phyloP scores from a whole-genome alignment of 1,140 invertebrate genomes.

The Panagrolaimus sp. region DNA sequence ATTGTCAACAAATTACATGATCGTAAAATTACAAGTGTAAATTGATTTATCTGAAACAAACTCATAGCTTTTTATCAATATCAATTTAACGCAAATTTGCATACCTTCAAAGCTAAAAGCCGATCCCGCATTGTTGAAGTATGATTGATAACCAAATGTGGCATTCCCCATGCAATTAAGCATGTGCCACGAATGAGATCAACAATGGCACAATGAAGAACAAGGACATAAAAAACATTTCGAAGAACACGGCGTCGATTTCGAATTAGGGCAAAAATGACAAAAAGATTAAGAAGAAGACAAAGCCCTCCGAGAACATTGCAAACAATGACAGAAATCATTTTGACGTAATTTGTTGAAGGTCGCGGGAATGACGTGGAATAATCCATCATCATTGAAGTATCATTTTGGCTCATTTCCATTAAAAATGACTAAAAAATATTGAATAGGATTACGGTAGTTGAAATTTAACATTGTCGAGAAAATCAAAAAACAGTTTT shows the following conservation, averaged over 20 bases:
- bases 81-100: constrained; percentile 6
- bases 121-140: constrained; percentile 41
- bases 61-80: neutral
- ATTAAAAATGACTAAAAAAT: neutral
- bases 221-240: constrained; percentile 59
- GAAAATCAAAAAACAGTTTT: no score
- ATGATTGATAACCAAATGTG: constrained; percentile 44
- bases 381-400: neutral
- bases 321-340: constrained; percentile 35
- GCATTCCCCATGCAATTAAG: constrained; percentile 49
- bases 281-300: constrained; percentile 51
- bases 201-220: constrained; percentile 56
- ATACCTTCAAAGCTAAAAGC: constrained; percentile 46
- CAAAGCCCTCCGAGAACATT: constrained; percentile 50
- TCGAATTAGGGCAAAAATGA: constrained; percentile 46
- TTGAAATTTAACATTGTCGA: no score
- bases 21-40: constrained; percentile 53
- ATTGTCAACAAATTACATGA: constrained; percentile 57
- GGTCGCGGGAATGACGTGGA: neutral
- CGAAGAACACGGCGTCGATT: constrained; percentile 49
- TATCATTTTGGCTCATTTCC: constrained; percentile 5
- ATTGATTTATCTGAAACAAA: constrained; percentile 49
- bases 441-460: neutral
- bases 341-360: constrained; percentile 13
- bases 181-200: constrained; percentile 56